Percentiles rank a stretch among this genome's conserved stretches.
Evolutionary conservation across 2,888 invertebrate genomes (phyloP).

Genomic region (Caenorhabditis panamensis): DNA sequence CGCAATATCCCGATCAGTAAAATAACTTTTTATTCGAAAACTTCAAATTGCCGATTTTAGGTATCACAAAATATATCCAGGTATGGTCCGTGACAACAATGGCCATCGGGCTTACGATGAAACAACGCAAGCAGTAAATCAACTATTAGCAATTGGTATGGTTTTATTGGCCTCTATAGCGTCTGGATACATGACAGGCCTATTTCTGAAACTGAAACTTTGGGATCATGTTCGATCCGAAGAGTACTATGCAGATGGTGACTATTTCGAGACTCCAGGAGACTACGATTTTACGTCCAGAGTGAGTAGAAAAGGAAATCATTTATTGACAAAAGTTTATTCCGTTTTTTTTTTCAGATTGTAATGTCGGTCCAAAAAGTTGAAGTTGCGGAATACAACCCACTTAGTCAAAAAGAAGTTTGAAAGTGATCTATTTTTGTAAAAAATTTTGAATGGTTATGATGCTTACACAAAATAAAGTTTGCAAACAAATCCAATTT

Average conservation of each 20-base stretch:
- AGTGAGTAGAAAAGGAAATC: too few species aligned
- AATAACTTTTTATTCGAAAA: constrained; percentile 42
- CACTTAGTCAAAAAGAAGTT: constrained; percentile 65
- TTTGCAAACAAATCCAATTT: too few species aligned
- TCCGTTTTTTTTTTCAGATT: constrained; percentile 63
- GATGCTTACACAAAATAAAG: too few species aligned
- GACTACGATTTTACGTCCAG: constrained; percentile 79
- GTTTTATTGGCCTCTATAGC: constrained; percentile 87
- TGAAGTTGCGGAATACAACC: constrained; percentile 73
- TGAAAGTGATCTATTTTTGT: constrained; percentile 23
- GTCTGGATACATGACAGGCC: constrained; percentile 86
- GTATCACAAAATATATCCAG: constrained; percentile 69
- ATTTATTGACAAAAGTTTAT: neutral
- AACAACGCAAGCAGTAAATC: constrained; percentile 88
- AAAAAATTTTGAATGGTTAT: too few species aligned
- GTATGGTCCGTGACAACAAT: constrained; percentile 55
- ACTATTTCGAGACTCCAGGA: constrained; percentile 77
- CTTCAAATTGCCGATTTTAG: constrained; percentile 61
- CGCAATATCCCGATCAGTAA: constrained; percentile 61
- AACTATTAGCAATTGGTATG: constrained; percentile 87
- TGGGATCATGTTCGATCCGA: constrained; percentile 75
- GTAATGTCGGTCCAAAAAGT: constrained; percentile 72
- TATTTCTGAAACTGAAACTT: constrained; percentile 71
- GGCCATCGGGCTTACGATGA: constrained; percentile 83
- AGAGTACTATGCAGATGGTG: constrained; percentile 76